Evolutionary conservation across 2,888 invertebrate species (phyloP), one percentile per base, ranked within the genome.

Genomic region (Sarcophaga rosellei): DNA sequence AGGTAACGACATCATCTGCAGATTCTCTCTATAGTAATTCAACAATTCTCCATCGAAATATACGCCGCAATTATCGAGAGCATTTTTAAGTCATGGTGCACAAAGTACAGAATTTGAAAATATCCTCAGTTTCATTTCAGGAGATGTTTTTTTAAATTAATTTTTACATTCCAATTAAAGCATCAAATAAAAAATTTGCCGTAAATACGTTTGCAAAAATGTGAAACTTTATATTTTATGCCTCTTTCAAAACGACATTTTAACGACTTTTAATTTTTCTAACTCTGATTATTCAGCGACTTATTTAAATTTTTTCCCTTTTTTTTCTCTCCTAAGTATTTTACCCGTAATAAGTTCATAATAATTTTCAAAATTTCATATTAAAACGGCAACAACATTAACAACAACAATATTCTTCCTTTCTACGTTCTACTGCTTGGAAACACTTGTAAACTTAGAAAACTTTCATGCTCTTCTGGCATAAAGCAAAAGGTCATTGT

Each of bases 401-500:
- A 35, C 8, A 35, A 35, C 35, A 35, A 35, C 35, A 35, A 8
- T 35, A 35, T 8, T 35, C 8, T 8, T 35, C 35, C 35, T 35
- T 1, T 35, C 35, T 35, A 8, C 35, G 0, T 35, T 8, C 35
- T 35, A 35, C 35, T 35, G 35, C 35, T 65, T 53, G 53, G 17
- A 69, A 75, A 78, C 77, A 81, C 21, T 83, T 77, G 59, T 62
- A 62, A 79, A 68, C 70, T 59, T 69, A 63, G 23, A 35, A 65
- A 78, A 69, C 62, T 68, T 81, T 80, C 15, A 53, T 69, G 69
- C 73, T 69, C 53, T 53, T 35, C 15, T 53, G 53, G 17, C 53
- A 53, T 53, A 53, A 23, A 72, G 65, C 65, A 87, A 83, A 87
- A 85, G 88, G 88, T 88, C 88, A 88, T 86, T 88, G 88, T 85